Percentiles rank a stretch among this genome's conserved stretches.
Conservation (phyloP, 2,888 invertebrate species). For the Entomobrya proxima region DNA sequence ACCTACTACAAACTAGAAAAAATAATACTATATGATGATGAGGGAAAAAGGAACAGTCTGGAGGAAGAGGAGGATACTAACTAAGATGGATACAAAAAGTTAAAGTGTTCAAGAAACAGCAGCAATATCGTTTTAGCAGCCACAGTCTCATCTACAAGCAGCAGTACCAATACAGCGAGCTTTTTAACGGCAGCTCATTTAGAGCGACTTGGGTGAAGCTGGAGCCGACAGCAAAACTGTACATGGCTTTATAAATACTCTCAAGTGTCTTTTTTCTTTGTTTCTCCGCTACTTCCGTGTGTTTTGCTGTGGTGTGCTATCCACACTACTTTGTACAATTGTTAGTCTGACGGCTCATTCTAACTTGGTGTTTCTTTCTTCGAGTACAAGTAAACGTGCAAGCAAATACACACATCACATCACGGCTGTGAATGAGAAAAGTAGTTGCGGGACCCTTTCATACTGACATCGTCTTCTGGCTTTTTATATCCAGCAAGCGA, state of each 20-base stretch:
- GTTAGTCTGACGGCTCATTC: constrained; percentile 27
- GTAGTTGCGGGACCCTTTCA: neutral
- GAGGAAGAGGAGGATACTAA: neutral
- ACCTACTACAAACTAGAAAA: neutral
- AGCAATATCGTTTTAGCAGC: too few species aligned
- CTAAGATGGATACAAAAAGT: constrained; percentile 48
- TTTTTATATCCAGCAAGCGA: neutral
- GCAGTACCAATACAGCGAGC: too few species aligned
- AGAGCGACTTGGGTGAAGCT: constrained; percentile 14
- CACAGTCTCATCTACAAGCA: too few species aligned
- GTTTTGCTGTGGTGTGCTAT: constrained; percentile 18
- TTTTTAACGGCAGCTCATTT: constrained; percentile 48
- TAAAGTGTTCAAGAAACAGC: constrained; percentile 46
- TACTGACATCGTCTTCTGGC: neutral
- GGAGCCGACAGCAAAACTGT: constrained; percentile 20
- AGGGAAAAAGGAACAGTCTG: neutral
- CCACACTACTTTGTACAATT: neutral
- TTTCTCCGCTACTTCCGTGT: constrained; percentile 33
- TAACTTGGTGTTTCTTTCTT: constrained; percentile 2
- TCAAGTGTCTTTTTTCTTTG: constrained; percentile 39
- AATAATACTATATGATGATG: constrained; percentile 17
- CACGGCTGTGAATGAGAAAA: constrained; percentile 14
- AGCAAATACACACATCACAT: neutral
- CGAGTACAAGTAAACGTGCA: constrained; percentile 1
- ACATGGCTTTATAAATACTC: constrained; percentile 37